Evolutionary conservation across 2,797 vertebrate genomes (phyloP).

Genomic region (Stomatorhinus walkeri): DNA sequence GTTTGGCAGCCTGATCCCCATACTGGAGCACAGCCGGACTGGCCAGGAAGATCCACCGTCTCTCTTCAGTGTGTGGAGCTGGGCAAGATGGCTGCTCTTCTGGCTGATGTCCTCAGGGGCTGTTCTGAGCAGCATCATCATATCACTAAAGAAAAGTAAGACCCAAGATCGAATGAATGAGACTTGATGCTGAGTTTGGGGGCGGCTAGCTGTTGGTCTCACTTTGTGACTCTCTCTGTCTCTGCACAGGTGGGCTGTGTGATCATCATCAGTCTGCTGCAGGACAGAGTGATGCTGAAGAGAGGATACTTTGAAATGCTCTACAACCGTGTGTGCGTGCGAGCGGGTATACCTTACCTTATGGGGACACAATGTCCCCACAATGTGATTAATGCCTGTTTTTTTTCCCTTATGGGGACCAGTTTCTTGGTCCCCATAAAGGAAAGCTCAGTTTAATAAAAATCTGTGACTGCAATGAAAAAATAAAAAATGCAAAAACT

Average conservation of each 20-base stretch:
- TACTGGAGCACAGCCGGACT: not conserved
- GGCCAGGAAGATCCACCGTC: too few species aligned
- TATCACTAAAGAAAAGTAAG: not conserved
- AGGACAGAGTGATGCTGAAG: not conserved
- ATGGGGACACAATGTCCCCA: not conserved
- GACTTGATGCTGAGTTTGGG: not conserved
- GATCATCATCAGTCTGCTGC: not conserved
- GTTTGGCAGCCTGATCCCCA: not conserved
- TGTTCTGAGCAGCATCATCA: not conserved
- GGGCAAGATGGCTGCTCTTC: not conserved
- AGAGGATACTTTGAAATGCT: not conserved
- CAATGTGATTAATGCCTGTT: not conserved
- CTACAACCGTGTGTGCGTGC: not conserved
- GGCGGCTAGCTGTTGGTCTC: not conserved
- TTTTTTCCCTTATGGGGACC: not conserved
- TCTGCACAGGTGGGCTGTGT: not conserved
- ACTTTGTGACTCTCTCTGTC: not conserved
- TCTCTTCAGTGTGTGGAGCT: not conserved
- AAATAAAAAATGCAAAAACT: not conserved
- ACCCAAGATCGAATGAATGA: not conserved
- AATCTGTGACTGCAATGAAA: not conserved
- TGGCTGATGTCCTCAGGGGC: conserved; percentile 5
- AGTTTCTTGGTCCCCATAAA: not conserved
- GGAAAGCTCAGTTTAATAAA: not conserved
- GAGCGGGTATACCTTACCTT: not conserved